These are phyloP conservation scores for Onychomys leucogaster DNA, from an alignment of 2,797 vertebrate species.

Conservation along the genomic window DNA sequence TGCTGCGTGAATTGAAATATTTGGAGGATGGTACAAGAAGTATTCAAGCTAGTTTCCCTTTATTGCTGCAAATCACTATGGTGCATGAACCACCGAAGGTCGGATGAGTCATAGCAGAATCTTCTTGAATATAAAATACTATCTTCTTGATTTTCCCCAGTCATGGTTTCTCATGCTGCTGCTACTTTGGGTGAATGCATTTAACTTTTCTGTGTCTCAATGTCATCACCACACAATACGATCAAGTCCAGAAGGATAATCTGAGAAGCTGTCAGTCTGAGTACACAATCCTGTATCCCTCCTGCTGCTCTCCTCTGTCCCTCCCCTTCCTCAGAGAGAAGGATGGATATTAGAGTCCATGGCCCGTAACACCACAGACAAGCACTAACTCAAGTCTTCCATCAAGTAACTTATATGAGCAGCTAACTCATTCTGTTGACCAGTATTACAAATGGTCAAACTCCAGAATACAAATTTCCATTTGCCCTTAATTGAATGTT, in stretches of 20 bases:
- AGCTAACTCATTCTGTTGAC: background rate
- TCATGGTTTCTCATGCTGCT: conserved; percentile 25
- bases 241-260: background rate
- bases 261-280: background rate
- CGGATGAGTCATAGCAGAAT: conserved; percentile 48
- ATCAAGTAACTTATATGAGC: background rate
- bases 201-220: background rate
- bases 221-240: background rate
- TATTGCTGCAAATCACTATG: background rate
- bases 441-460: background rate
- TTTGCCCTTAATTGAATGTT: conserved; percentile 27
- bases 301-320: background rate
- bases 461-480: background rate
- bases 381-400: background rate
- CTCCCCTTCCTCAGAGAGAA: background rate
- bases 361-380: background rate
- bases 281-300: accelerated
- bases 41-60: background rate
- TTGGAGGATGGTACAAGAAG: background rate
- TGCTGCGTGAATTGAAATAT: conserved; percentile 17
- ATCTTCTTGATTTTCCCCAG: conserved; percentile 18
- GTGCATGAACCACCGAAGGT: background rate
- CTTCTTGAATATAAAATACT: conserved; percentile 53
- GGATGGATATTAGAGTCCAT: background rate
- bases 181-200: background rate